Percentiles rank a stretch among this genome's conserved stretches.
Conservation (phyloP, 2,797 vertebrate genomes). For the Labeo calbasu region DNA sequence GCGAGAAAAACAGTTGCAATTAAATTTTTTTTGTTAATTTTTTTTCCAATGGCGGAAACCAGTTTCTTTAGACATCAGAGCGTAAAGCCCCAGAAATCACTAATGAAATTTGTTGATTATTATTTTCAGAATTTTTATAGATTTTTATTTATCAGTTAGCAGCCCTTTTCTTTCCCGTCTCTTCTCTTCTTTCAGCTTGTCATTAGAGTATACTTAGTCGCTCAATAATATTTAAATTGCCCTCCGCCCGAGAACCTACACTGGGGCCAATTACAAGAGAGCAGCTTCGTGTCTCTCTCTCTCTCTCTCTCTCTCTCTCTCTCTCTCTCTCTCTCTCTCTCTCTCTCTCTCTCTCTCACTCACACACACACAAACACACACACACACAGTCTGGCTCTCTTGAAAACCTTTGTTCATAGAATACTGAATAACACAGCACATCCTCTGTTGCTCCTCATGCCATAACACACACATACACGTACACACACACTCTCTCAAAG, state of each 20-base stretch:
- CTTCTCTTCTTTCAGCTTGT: constrained; percentile 25
- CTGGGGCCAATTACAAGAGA: constrained; percentile 39
- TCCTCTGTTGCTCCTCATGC: constrained; percentile 48
- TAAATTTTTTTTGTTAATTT: not conserved
- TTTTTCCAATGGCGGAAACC: not conserved
- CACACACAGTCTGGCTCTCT: constrained; percentile 54
- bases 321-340: too few species aligned
- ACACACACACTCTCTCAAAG: constrained; percentile 49
- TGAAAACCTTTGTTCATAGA: constrained; percentile 51
- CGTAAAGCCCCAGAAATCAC: not conserved
- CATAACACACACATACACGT: constrained; percentile 54
- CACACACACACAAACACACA: too few species aligned
- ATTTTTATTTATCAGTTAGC: not conserved
- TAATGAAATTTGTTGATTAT: not conserved
- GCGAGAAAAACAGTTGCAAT: too few species aligned
- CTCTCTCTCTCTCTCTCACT: too few species aligned
- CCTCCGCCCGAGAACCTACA: constrained; percentile 32
- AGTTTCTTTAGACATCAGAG: not conserved
- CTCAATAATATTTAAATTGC: constrained; percentile 54
- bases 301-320: constrained; percentile 37
- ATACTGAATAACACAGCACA: constrained; percentile 50
- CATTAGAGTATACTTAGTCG: constrained; percentile 43
- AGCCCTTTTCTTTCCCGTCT: constrained; percentile 12
- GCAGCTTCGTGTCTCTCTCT: constrained; percentile 53
- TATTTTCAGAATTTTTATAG: not conserved